These are phyloP conservation scores for Oophaga pumilio DNA, from an alignment of 2,113 vertebrate species.

Conservation along the genomic window DNA sequence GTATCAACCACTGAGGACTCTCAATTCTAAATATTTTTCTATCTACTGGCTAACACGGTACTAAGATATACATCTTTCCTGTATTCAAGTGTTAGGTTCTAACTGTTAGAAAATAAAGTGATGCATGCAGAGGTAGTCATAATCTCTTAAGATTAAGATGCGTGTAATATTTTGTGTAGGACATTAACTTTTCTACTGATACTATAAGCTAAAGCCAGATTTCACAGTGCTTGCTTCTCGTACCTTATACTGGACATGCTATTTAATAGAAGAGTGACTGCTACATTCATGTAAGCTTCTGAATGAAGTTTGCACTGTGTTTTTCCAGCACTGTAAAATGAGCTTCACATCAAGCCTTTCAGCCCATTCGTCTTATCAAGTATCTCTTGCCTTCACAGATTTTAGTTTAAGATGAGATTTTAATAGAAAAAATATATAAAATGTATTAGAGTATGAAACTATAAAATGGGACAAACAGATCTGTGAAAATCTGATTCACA, in stretches of 20 bases:
- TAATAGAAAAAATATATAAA: slow-evolving; percentile 51
- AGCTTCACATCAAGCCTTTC: slow-evolving; percentile 32
- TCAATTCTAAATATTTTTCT: too few relatives aligned
- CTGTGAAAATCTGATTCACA: slow-evolving; percentile 50
- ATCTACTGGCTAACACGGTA: too few relatives aligned
- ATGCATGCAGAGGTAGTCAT: neutral
- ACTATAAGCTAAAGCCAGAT: neutral
- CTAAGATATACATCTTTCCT: too few relatives aligned
- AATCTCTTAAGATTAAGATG: neutral
- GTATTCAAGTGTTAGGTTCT: too few relatives aligned
- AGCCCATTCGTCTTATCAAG: slow-evolving; percentile 38
- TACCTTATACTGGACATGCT: slow-evolving; percentile 8
- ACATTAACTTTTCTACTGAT: neutral
- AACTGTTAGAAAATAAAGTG: neutral
- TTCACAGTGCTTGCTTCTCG: neutral
- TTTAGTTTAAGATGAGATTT: slow-evolving; percentile 55
- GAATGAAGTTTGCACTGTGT: slow-evolving; percentile 17
- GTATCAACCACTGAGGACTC: too few relatives aligned
- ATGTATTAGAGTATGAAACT: slow-evolving; percentile 55
- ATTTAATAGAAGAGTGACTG: slow-evolving; percentile 7
- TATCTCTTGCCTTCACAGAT: slow-evolving; percentile 55
- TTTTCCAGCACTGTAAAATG: slow-evolving; percentile 40
- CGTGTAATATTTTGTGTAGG: neutral
- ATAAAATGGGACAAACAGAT: slow-evolving; percentile 61
- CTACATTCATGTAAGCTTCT: slow-evolving; percentile 34